These are phyloP conservation scores for Carassius gibelio DNA, from an alignment of 2,113 vertebrate species.

Conservation along the genomic window DNA sequence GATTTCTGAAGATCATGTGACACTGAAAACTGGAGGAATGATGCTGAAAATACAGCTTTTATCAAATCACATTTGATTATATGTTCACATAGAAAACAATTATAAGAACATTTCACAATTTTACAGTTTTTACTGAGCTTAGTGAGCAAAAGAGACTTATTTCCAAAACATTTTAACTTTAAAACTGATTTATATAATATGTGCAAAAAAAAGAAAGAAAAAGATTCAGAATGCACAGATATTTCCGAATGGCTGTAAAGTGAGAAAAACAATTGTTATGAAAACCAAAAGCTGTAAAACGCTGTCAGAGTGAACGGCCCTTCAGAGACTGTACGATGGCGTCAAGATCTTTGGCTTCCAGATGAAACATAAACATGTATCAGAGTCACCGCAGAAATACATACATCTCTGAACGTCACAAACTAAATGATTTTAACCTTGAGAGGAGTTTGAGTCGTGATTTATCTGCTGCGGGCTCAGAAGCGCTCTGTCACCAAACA, in stretches of 20 bases:
- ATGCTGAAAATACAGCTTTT: too few species aligned
- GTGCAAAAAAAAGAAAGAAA: neutral
- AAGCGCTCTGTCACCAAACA: neutral
- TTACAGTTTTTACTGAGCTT: neutral
- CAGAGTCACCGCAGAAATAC: conserved; percentile 25
- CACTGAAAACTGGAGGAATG: too few species aligned
- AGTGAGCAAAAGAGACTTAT: neutral
- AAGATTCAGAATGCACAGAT: neutral
- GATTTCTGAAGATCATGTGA: too few species aligned
- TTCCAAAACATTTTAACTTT: too few species aligned
- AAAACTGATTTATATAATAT: neutral
- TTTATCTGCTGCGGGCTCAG: neutral
- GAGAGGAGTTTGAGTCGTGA: conserved; percentile 34
- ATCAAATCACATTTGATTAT: too few species aligned
- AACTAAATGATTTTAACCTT: conserved; percentile 67
- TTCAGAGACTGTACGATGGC: neutral
- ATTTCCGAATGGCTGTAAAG: neutral
- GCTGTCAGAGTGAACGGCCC: neutral
- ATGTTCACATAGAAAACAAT: too few species aligned
- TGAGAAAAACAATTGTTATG: too few species aligned
- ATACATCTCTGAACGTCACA: conserved; percentile 19
- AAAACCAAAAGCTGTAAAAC: neutral
- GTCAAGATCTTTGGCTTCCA: neutral
- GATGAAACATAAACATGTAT: conserved; percentile 28
- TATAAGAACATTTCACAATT: too few species aligned